These are phyloP conservation scores for Antitype chi DNA, from an alignment of 2,888 invertebrate species.

Conservation along the genomic window DNA sequence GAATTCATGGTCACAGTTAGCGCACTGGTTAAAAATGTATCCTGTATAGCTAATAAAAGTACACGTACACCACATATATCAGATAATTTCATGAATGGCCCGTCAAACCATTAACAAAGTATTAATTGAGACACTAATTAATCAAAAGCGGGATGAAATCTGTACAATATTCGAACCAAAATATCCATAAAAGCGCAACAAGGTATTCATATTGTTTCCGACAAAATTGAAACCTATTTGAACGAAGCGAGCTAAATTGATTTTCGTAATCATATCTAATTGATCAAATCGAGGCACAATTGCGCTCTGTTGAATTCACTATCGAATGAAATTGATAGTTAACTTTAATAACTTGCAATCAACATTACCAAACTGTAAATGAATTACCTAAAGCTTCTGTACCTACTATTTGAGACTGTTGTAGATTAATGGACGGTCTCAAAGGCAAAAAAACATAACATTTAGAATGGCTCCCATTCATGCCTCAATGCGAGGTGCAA, in stretches of 20 bases:
- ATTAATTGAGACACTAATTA: constrained; percentile 24
- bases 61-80: not conserved
- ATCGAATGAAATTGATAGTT: constrained; percentile 11
- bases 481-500: constrained; percentile 45
- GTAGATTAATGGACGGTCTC: constrained; percentile 34
- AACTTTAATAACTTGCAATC: constrained; percentile 14
- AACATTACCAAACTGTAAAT: constrained; percentile 61
- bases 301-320: constrained; percentile 10
- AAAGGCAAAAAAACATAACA: constrained; percentile 34
- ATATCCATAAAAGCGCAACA: constrained; percentile 10
- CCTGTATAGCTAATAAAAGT: not conserved
- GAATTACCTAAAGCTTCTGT: constrained; percentile 58
- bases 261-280: constrained; percentile 13
- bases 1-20: too few species aligned
- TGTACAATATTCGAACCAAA: constrained; percentile 1
- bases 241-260: constrained; percentile 24
- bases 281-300: constrained; percentile 16
- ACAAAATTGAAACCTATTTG: constrained; percentile 28
- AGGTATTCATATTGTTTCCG: constrained; percentile 4
- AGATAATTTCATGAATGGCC: not conserved
- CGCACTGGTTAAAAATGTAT: too few species aligned
- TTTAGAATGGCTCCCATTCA: constrained; percentile 43
- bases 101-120: constrained; percentile 3
- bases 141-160: constrained; percentile 25
- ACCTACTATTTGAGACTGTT: constrained; percentile 25